Evolutionary conservation across 2,888 invertebrate species (phyloP), one percentile per base, ranked within the genome.

Genomic region (Calliopum simillimum): DNA sequence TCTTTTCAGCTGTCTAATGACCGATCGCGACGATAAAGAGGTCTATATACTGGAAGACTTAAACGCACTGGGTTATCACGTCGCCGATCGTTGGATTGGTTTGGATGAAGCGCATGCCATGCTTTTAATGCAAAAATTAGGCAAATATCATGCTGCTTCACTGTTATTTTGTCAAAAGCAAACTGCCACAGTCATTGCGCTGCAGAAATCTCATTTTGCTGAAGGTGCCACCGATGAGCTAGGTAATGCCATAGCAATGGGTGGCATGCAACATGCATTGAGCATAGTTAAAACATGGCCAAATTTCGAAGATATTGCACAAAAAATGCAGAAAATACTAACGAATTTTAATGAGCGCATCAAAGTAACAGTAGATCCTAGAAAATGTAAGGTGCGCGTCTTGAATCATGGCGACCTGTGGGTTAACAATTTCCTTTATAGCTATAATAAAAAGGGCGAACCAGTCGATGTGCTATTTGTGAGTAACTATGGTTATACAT

Each of bases 111-210:
- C 81, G 1, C 89, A 89, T 71, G 86, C 87, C 55, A 75, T 83
- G 33, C 55, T 88, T 47, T 87, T 88, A 3, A 77, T 90, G 14
- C 81, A 84, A 2, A 81, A 88, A 78, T 76, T 90, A 74, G 90
- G 88, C 0, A 86, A 85, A 75, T 88, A 88, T 76, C 90, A 90
- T 78, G 90, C 88, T 0, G 84, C 87, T 14, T 89, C 90, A 0
- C 87, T 89, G 72, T 13, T 61, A 21, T 61, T 33, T 61, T 21
- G 13, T n/a, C 49, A 75, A 1, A 59, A 79, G 46, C 71, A 76
- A 64, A 80, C 82, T 0, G 53, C 73, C 1, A 58, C 77, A 3
- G 56, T 76, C 1, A 33, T 63, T 0, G 46, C 66, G 8, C 47
- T 83, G 4, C 19, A 53, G 0, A 70, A 73, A 1, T 79, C 82